A percentile compares a stretch with the other conserved stretches of the same genome.
Conservation (phyloP, 2,888 invertebrate genomes). For the Schrankia costaestrigalis region DNA sequence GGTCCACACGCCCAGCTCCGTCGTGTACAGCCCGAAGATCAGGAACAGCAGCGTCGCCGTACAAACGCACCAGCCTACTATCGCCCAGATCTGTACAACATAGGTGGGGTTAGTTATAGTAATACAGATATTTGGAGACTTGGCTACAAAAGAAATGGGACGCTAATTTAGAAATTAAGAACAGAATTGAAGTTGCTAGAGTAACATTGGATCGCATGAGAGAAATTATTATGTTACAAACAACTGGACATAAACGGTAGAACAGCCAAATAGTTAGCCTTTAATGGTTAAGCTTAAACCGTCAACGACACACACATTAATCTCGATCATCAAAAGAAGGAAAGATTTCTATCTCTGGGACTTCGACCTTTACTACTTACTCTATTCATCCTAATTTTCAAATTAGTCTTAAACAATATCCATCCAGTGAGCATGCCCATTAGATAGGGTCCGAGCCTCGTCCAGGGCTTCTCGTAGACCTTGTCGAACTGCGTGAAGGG, state of each 20-base stretch:
- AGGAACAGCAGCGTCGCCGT: constrained; percentile 84
- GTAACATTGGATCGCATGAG: no score
- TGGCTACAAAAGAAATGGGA: no score
- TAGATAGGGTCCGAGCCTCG: constrained; percentile 90
- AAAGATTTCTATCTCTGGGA: no score
- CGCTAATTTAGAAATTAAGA: no score
- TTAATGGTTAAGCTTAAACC: no score
- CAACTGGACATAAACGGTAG: no score
- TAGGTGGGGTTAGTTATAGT: background rate
- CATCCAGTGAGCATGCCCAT: constrained; percentile 92
- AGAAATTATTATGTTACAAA: no score
- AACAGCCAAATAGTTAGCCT: no score
- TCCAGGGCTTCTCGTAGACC: constrained; percentile 95
- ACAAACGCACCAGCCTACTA: constrained; percentile 86
- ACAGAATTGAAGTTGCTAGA: no score
- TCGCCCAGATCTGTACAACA: constrained; percentile 78
- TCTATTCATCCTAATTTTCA: constrained; percentile 87
- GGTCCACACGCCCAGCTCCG: constrained; percentile 83
- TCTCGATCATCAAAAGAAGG: no score
- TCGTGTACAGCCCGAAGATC: constrained; percentile 88
- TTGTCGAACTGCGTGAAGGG: constrained; percentile 92
- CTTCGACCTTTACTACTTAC: constrained; percentile 59
- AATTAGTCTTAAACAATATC: constrained; percentile 90
- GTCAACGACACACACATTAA: no score
- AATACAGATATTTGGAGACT: no score